phyloP scores from a whole-genome alignment of 2,888 invertebrate species.

The Drosophila fungiperda region DNA sequence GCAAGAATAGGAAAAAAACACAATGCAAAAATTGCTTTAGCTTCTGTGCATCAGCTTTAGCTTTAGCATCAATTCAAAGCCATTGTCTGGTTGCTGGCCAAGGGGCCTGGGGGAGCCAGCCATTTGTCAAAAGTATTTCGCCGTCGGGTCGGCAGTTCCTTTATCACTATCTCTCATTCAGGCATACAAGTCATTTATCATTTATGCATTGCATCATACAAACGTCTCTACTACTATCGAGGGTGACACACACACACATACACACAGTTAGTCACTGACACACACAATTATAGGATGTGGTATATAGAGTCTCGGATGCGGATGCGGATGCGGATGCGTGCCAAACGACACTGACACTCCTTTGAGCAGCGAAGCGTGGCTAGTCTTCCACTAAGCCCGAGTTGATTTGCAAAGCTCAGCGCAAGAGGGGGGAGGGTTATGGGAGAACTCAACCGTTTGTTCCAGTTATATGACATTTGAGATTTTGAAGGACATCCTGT shows the following conservation, averaged over 20 bases:
- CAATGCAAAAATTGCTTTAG: slow-evolving; percentile 12
- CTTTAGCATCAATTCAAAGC: slow-evolving; percentile 17
- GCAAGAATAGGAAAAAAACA: slow-evolving; percentile 3
- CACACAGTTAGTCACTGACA: neutral
- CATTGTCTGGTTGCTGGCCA: slow-evolving; percentile 45
- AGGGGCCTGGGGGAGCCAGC: slow-evolving; percentile 38
- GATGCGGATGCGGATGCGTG: slow-evolving; percentile 56
- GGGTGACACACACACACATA: slow-evolving; percentile 17
- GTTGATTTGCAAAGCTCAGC: slow-evolving; percentile 74
- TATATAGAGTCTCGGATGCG: slow-evolving; percentile 16
- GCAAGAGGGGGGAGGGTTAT: neutral
- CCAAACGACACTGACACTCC: slow-evolving; percentile 68
- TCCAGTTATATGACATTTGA: slow-evolving; percentile 67
- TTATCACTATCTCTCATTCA: slow-evolving; percentile 76
- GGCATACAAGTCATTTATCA: slow-evolving; percentile 76
- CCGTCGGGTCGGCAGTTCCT: slow-evolving; percentile 61
- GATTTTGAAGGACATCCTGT: slow-evolving; percentile 67
- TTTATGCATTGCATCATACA: slow-evolving; percentile 73
- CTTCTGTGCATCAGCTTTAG: slow-evolving; percentile 8
- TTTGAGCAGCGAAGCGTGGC: slow-evolving; percentile 65
- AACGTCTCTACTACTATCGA: slow-evolving; percentile 36
- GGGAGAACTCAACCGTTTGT: slow-evolving; percentile 44
- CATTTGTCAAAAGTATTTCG: slow-evolving; percentile 76
- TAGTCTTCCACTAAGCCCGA: slow-evolving; percentile 62
- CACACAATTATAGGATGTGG: slow-evolving; percentile 24